These are phyloP conservation scores for Dryobota labecula DNA, from an alignment of 2,888 invertebrate genomes.

Conservation along the genomic window DNA sequence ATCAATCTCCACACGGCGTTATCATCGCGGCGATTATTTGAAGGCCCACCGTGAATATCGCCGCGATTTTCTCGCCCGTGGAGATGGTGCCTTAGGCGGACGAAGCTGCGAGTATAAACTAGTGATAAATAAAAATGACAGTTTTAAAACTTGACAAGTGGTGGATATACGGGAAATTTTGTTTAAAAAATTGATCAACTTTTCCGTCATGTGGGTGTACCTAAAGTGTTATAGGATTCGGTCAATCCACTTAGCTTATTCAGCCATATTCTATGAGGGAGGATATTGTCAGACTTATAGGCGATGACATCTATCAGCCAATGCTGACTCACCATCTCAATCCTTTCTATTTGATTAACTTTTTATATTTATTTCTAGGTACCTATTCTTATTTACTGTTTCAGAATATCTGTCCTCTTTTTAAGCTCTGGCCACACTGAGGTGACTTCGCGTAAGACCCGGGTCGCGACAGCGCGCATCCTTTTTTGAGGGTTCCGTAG, in stretches of 20 bases:
- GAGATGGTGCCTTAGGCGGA: too few relatives aligned
- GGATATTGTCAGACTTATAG: neutral
- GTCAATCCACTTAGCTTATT: conserved; percentile 25
- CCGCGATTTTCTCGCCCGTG: too few relatives aligned
- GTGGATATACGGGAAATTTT: neutral
- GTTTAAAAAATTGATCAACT: neutral
- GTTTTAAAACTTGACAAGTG: neutral
- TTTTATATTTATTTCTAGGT: neutral
- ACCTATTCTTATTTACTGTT: neutral
- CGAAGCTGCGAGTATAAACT: neutral
- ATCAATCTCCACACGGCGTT: too few relatives aligned
- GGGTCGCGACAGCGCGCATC: neutral
- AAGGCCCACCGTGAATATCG: too few relatives aligned
- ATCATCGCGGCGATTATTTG: too few relatives aligned
- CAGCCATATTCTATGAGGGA: conserved; percentile 7
- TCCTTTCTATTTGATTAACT: conserved; percentile 29
- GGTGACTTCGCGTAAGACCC: rapidly evolving
- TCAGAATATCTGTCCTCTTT: neutral
- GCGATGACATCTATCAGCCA: conserved; percentile 1
- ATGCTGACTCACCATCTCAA: conserved; percentile 18
- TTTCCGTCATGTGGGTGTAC: neutral
- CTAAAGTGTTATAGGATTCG: neutral
- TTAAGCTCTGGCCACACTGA: neutral
- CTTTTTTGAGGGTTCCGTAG: too few relatives aligned
- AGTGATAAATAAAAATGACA: neutral